Conservation (phyloP, 2,888 invertebrate species). For the Melinaea marsaeus region DNA sequence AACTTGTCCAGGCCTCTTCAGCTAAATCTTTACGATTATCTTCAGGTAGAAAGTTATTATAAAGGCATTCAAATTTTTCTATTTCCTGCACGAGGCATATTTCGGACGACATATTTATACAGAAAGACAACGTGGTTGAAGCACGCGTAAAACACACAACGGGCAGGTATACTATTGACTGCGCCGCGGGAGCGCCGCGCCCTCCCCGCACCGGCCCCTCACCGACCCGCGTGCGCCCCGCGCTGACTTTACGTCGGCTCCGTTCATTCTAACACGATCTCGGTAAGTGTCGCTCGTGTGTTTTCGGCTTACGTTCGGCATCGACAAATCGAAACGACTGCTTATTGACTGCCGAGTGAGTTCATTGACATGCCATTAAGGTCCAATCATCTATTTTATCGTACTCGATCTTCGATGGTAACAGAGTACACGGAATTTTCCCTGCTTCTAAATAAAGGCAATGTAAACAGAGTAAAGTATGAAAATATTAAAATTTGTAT, state of each 20-base stretch:
- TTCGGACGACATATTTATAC: slow-evolving; percentile 39
- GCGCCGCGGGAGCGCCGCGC: slow-evolving; percentile 32
- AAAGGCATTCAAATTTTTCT: slow-evolving; percentile 41
- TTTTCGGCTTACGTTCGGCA: slow-evolving; percentile 7
- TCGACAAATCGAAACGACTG: too few relatives aligned
- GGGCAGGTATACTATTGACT: slow-evolving; percentile 24
- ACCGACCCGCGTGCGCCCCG: slow-evolving; percentile 19
- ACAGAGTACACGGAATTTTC: too few relatives aligned
- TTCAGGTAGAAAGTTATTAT: slow-evolving; percentile 41
- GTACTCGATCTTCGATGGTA: too few relatives aligned
- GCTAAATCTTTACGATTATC: slow-evolving; percentile 44
- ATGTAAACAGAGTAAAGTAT: too few relatives aligned
- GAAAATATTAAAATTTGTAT: too few relatives aligned
- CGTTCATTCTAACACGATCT: slow-evolving; percentile 22
- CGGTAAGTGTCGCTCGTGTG: slow-evolving; percentile 5
- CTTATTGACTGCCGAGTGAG: too few relatives aligned
- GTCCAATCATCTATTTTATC: too few relatives aligned
- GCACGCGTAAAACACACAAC: slow-evolving; percentile 24
- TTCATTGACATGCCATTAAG: too few relatives aligned
- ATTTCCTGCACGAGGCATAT: slow-evolving; percentile 42
- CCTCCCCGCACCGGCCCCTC: slow-evolving; percentile 31
- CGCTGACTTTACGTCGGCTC: slow-evolving; percentile 23
- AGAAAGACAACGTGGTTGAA: slow-evolving; percentile 9
- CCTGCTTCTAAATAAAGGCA: too few relatives aligned
- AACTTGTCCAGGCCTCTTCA: slow-evolving; percentile 43